Evolutionary conservation across 2,797 vertebrate species (phyloP).

Genomic region (Euthynnus affinis): DNA sequence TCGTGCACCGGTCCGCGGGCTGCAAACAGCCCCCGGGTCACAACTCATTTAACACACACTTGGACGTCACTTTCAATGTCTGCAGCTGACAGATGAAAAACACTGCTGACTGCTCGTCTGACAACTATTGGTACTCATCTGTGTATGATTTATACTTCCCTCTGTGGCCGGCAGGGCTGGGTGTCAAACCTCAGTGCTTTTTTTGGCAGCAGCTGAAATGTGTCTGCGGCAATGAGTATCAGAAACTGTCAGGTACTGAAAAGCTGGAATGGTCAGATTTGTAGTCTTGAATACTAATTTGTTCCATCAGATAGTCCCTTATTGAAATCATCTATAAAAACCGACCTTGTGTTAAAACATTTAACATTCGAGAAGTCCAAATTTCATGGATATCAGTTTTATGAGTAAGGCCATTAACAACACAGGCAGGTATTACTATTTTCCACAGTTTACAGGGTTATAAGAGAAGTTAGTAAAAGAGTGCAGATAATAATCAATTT

Average conservation of each 20-base stretch:
- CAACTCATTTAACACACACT: slow-evolving; percentile 82
- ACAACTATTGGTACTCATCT: slow-evolving; percentile 61
- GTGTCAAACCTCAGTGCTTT: slow-evolving; percentile 4
- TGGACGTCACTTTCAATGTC: slow-evolving; percentile 68
- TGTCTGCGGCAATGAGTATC: not conserved
- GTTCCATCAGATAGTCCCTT: too few species aligned
- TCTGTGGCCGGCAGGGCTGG: not conserved
- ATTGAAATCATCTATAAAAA: too few species aligned
- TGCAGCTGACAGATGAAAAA: slow-evolving; percentile 77
- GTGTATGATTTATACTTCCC: slow-evolving; percentile 71
- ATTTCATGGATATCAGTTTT: too few species aligned
- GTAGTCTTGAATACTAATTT: not conserved
- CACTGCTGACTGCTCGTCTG: slow-evolving; percentile 56
- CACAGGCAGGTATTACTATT: too few species aligned
- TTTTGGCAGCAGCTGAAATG: not conserved
- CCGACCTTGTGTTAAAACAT: too few species aligned
- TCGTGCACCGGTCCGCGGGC: slow-evolving; percentile 43
- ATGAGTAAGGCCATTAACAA: too few species aligned
- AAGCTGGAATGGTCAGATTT: not conserved
- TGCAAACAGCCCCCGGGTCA: slow-evolving; percentile 74
- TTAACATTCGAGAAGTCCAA: too few species aligned
- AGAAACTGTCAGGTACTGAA: not conserved
- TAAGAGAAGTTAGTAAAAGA: too few species aligned
- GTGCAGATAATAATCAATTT: too few species aligned
- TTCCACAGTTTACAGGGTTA: too few species aligned